Percentiles rank a stretch among this genome's conserved stretches.
Evolutionary conservation across 2,797 vertebrate species (phyloP).

Genomic region (Diglossa cyanea): DNA sequence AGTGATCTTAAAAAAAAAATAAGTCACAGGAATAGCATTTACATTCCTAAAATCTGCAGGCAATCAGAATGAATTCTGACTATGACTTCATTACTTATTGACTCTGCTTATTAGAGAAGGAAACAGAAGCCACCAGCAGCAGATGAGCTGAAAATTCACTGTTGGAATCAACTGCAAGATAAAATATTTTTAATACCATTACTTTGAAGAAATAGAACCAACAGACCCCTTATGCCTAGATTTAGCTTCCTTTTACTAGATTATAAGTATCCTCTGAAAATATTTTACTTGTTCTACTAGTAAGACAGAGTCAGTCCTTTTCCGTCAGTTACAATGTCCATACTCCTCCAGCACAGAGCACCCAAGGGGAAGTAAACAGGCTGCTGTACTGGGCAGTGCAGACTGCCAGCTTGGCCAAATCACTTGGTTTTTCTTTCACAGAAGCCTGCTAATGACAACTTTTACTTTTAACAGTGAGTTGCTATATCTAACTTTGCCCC

Average conservation of each 20-base stretch:
- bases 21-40: neutral
- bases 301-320: neutral
- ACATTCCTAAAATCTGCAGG: neutral
- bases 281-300: neutral
- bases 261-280: neutral
- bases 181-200: neutral
- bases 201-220: neutral
- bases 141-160: neutral
- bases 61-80: neutral
- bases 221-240: neutral
- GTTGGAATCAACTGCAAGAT: neutral
- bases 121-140: neutral
- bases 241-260: neutral
- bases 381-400: neutral
- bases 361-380: neutral
- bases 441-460: neutral
- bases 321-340: neutral
- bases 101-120: neutral
- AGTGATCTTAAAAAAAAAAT: neutral
- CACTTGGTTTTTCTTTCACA: fast-evolving
- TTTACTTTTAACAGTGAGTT: neutral
- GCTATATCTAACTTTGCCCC: neutral
- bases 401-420: neutral
- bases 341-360: neutral
- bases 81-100: neutral